These are phyloP conservation scores for Phenganax stokvisi DNA, from an alignment of 92 coral and sea anemone species.

Conservation along the genomic window DNA sequence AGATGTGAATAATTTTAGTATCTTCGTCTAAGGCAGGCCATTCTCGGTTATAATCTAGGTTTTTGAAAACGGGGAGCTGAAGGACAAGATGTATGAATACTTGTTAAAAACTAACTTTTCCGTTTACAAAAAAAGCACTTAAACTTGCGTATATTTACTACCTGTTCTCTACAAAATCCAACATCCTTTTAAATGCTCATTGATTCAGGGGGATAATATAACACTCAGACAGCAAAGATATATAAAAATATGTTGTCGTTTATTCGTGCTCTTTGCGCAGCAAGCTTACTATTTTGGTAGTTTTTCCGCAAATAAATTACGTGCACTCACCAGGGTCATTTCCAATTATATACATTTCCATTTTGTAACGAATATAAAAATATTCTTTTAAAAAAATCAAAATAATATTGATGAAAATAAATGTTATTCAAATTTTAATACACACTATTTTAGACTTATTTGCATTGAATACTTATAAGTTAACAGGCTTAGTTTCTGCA, in stretches of 20 bases:
- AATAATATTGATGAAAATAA: slow-evolving; percentile 3
- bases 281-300: not conserved
- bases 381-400: not conserved
- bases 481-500: not conserved
- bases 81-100: no score
- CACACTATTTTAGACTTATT: not conserved
- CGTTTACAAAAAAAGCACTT: no score
- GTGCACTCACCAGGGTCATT: not conserved
- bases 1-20: not conserved
- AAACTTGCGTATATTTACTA: no score
- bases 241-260: no score
- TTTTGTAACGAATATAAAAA: not conserved
- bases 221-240: no score
- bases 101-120: no score
- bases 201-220: no score
- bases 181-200: no score
- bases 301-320: not conserved
- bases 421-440: slow-evolving; percentile 1
- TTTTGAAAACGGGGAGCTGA: no score
- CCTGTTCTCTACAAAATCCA: no score
- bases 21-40: not conserved
- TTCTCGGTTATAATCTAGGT: no score
- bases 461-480: not conserved
- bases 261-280: no score
- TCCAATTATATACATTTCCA: not conserved